These are phyloP conservation scores for Steinernema khuongi DNA, from an alignment of 1,140 invertebrate genomes.

Conservation along the genomic window DNA sequence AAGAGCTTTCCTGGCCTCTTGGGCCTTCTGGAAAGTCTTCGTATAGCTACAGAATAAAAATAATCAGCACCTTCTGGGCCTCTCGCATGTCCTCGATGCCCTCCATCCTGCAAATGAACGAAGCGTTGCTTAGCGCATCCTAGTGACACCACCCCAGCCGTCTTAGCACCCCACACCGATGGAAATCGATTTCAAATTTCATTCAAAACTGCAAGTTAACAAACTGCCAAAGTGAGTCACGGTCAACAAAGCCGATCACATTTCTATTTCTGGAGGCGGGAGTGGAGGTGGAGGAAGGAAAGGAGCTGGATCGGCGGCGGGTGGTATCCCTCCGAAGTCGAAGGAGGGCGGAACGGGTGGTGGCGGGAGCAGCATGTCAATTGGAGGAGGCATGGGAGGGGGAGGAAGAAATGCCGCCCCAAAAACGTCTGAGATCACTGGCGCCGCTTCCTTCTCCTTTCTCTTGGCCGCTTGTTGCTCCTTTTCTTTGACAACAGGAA, in stretches of 20 bases:
- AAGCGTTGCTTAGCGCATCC: not conserved
- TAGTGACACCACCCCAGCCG: not conserved
- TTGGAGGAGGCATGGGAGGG: not conserved
- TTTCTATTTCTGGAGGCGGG: not conserved
- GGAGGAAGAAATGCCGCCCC: not conserved
- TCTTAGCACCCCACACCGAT: not conserved
- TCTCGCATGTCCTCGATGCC: not conserved
- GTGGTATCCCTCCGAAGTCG: not conserved
- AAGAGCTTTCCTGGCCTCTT: not conserved
- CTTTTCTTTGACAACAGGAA: not conserved
- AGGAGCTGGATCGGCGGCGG: not conserved
- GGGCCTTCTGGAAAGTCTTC: not conserved
- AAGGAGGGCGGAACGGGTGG: constrained; percentile 2
- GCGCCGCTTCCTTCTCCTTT: not conserved
- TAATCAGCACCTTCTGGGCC: constrained; percentile 1
- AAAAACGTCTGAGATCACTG: not conserved
- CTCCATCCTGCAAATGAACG: not conserved
- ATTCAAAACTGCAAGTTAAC: not conserved
- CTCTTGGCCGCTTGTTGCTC: not conserved
- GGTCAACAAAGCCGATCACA: not conserved
- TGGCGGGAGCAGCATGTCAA: not conserved
- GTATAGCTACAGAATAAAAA: too few species aligned
- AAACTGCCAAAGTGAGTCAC: not conserved
- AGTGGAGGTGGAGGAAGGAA: not conserved
- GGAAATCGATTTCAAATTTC: not conserved